phyloP scores from a whole-genome alignment of 2,797 vertebrate species.

The Calcarius lapponicus region DNA sequence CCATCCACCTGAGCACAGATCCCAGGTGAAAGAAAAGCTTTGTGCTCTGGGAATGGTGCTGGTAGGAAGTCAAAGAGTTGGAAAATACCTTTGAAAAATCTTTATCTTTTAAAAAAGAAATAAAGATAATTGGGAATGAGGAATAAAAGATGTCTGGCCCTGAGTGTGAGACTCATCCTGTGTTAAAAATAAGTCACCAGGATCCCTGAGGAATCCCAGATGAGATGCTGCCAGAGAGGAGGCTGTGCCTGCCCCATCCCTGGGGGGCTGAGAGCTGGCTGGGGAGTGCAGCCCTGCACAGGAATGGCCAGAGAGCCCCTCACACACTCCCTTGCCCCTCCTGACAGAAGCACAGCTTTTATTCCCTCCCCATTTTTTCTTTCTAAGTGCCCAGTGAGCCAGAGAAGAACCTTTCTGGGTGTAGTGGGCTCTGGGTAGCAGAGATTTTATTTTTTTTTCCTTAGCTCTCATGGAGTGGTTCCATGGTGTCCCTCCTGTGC shows the following conservation, averaged over 20 bases:
- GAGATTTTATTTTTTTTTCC: not conserved
- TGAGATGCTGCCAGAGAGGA: fast-evolving
- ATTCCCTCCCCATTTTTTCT: not conserved
- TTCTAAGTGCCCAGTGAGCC: not conserved
- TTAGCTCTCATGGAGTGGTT: not conserved
- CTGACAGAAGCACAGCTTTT: not conserved
- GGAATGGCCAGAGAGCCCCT: not conserved
- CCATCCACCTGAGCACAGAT: not conserved
- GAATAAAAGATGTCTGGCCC: not conserved
- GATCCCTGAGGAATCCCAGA: not conserved
- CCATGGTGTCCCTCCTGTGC: not conserved
- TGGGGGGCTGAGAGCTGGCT: not conserved
- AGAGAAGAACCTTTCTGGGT: not conserved
- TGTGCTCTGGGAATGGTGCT: not conserved
- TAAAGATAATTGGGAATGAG: not conserved
- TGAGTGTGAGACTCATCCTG: not conserved
- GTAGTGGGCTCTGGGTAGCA: not conserved
- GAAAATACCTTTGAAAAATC: not conserved
- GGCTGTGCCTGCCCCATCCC: not conserved
- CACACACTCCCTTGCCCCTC: not conserved
- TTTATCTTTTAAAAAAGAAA: not conserved
- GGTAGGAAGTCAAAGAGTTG: not conserved
- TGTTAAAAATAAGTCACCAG: not conserved
- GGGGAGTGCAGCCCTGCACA: not conserved
- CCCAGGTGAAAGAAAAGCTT: not conserved